Conservation (phyloP, 92 coral and sea anemone species). For the Isaurus tuberculatus region DNA sequence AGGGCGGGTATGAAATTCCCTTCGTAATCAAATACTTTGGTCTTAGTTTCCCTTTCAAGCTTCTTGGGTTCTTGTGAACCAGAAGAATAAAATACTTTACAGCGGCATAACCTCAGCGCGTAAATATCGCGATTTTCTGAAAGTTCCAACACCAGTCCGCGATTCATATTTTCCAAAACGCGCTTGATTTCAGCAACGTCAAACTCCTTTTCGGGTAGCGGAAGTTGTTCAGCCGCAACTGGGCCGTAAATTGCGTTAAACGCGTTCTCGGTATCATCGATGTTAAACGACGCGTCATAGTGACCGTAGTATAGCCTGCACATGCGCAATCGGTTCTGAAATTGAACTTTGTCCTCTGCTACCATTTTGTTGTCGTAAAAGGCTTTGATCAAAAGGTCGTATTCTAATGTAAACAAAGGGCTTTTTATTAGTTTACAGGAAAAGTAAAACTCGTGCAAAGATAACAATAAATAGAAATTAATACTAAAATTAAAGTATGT, state of each 20-base stretch:
- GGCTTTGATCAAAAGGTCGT: slow-evolving; percentile 36
- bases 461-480: no score
- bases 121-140: slow-evolving; percentile 64
- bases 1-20: slow-evolving; percentile 60
- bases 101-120: slow-evolving; percentile 67
- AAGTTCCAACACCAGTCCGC: slow-evolving; percentile 77
- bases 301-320: slow-evolving; percentile 66
- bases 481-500: no score
- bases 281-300: slow-evolving; percentile 3
- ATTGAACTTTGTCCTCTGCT: slow-evolving; percentile 38
- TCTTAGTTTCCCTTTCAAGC: slow-evolving; percentile 69
- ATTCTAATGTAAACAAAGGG: background rate
- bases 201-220: slow-evolving; percentile 57
- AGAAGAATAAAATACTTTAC: slow-evolving; percentile 70
- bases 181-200: slow-evolving; percentile 53
- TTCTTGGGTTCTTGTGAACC: slow-evolving; percentile 62
- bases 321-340: slow-evolving; percentile 57
- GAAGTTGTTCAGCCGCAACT: slow-evolving; percentile 62
- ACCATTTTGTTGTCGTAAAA: slow-evolving; percentile 37
- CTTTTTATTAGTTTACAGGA: background rate
- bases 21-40: slow-evolving; percentile 81
- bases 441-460: no score
- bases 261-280: background rate
- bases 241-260: slow-evolving; percentile 64
- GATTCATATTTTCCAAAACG: slow-evolving; percentile 67